Conservation (phyloP, 2,113 vertebrate genomes). For the Symphodus melops region DNA sequence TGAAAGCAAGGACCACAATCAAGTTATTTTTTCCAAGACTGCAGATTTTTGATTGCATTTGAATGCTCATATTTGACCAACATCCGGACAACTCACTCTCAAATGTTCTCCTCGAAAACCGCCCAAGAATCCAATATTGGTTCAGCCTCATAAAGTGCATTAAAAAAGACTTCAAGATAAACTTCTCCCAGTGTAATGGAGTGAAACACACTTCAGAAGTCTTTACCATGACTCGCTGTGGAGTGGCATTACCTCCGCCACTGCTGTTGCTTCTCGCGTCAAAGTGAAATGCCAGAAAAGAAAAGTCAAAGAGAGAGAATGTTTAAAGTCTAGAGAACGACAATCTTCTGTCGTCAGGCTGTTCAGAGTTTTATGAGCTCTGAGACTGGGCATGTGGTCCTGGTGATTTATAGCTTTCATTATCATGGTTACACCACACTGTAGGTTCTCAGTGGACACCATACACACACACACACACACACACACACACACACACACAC, state of each 20-base stretch:
- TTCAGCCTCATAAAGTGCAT: not conserved
- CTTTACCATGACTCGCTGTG: constrained; percentile 15
- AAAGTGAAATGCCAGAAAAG: constrained; percentile 17
- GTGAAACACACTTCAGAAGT: not conserved
- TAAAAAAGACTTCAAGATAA: constrained; percentile 1
- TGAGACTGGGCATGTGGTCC: constrained; percentile 56
- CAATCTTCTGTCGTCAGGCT: constrained; percentile 48
- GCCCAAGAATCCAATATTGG: too few species aligned
- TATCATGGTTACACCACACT: constrained; percentile 58
- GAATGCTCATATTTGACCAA: too few species aligned
- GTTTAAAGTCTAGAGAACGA: constrained; percentile 1
- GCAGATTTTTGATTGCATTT: too few species aligned
- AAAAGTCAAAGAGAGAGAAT: constrained; percentile 4
- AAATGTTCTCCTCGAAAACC: too few species aligned
- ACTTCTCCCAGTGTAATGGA: not conserved
- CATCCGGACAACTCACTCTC: too few species aligned
- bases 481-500: constrained; percentile 19
- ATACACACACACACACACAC: constrained; percentile 19
- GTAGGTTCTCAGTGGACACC: constrained; percentile 42
- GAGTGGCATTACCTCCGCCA: constrained; percentile 31
- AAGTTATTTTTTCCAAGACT: too few species aligned
- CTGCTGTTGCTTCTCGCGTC: constrained; percentile 42
- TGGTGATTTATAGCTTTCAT: constrained; percentile 77
- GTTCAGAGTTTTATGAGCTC: constrained; percentile 67
- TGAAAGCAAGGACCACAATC: too few species aligned